phyloP scores from a whole-genome alignment of 2,888 invertebrate species.

The Linnaemya tessellans region DNA sequence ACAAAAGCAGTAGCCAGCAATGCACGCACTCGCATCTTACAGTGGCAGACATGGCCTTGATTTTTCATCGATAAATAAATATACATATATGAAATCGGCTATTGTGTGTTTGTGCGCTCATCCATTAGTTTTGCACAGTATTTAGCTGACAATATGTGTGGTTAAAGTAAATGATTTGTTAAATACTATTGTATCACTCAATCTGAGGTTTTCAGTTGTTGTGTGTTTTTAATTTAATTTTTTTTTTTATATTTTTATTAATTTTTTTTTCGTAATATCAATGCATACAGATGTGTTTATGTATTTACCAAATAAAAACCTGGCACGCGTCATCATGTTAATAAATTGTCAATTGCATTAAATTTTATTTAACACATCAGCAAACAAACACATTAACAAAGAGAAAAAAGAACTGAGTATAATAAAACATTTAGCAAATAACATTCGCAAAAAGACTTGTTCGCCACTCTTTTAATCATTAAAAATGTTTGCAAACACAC shows the following conservation, averaged over 20 bases:
- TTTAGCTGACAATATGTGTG: conserved; percentile 63
- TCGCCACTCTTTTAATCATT: conserved; percentile 49
- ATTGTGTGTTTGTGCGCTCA: conserved; percentile 2
- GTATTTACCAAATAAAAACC: conserved; percentile 56
- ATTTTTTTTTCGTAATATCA: conserved; percentile 16
- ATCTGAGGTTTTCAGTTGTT: conserved; percentile 55
- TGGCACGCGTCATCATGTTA: conserved; percentile 67
- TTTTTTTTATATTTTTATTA: too few species aligned
- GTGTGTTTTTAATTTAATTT: conserved; percentile 14
- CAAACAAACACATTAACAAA: neutral
- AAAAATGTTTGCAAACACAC: conserved; percentile 18
- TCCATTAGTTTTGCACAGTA: conserved; percentile 34
- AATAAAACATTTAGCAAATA: conserved; percentile 49
- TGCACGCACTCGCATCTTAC: too few species aligned
- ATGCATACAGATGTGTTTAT: conserved; percentile 4
- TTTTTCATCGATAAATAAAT: neutral
- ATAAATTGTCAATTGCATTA: conserved; percentile 67
- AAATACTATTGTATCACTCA: conserved; percentile 66
- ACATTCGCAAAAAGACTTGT: conserved; percentile 61
- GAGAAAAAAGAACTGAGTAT: neutral
- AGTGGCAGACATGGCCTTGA: conserved; percentile 13
- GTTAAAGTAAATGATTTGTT: conserved; percentile 70
- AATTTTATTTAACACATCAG: conserved; percentile 54
- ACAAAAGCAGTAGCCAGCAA: too few species aligned
- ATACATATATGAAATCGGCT: neutral